Evolutionary conservation across 2,888 invertebrate species (phyloP).

Genomic region (Catocala fraxini): DNA sequence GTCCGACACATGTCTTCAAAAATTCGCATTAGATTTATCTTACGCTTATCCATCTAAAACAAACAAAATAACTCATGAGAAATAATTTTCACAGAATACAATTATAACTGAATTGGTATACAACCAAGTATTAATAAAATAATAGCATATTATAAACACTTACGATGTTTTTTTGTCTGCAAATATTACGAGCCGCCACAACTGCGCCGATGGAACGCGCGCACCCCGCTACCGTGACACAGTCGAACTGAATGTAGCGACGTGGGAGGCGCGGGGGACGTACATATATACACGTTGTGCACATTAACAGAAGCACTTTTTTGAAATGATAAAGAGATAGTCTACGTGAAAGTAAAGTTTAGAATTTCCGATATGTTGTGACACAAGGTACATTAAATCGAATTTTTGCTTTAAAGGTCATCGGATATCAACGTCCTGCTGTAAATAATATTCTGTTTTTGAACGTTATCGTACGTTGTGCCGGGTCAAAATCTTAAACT

Average conservation of each 20-base stretch:
- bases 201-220: background rate
- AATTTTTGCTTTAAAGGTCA: background rate
- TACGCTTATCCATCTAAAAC: slow-evolving; percentile 14
- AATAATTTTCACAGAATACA: background rate
- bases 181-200: background rate
- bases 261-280: background rate
- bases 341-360: background rate
- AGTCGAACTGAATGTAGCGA: background rate
- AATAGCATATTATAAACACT: background rate
- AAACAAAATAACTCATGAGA: slow-evolving; percentile 9
- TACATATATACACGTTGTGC: too few species aligned
- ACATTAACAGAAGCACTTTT: too few species aligned
- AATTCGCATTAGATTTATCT: background rate
- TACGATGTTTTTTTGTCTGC: slow-evolving; percentile 1
- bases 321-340: too few species aligned
- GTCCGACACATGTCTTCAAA: background rate
- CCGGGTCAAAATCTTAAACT: too few species aligned
- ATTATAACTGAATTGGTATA: background rate
- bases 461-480: slow-evolving; percentile 2
- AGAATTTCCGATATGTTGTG: background rate
- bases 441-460: slow-evolving; percentile 3
- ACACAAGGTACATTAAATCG: background rate
- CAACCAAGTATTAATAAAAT: background rate
- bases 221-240: slow-evolving; percentile 1
- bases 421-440: slow-evolving; percentile 3